Conservation (phyloP, 2,797 vertebrate genomes). For the Brotogeris chrysoptera region DNA sequence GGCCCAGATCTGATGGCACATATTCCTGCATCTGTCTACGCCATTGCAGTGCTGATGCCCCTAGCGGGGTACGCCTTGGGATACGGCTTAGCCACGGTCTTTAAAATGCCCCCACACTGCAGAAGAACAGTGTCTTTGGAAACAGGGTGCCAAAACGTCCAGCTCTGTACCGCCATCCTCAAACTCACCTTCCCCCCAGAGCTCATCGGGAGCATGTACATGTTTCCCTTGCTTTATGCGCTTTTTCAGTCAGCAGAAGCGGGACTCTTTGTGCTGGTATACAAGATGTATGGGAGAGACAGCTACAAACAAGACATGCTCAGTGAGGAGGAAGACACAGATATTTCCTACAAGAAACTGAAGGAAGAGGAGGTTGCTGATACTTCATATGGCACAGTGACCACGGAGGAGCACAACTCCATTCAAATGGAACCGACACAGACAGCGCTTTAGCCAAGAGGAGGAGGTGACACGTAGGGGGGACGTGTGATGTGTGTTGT, state of each 20-base stretch:
- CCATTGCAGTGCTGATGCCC: conserved; percentile 93
- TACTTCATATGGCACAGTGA: conserved; percentile 88
- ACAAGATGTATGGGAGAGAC: conserved; percentile 87
- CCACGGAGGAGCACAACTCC: conserved; percentile 77
- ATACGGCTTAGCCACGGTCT: conserved; percentile 88
- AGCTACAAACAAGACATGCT: conserved; percentile 83
- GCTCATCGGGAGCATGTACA: conserved; percentile 93
- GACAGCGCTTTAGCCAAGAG: conserved; percentile 48
- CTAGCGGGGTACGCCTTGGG: conserved; percentile 89
- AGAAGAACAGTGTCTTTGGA: conserved; percentile 91
- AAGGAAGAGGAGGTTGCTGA: conserved; percentile 88
- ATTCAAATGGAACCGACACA: conserved; percentile 80
- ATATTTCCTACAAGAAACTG: conserved; percentile 90
- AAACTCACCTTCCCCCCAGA: conserved; percentile 94
- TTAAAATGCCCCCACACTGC: conserved; percentile 88
- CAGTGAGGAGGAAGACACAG: conserved; percentile 82
- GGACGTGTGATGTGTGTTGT: background rate
- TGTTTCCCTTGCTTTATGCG: conserved; percentile 96
- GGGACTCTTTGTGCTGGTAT: conserved; percentile 88
- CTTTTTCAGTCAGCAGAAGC: conserved; percentile 96
- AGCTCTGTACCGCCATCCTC: conserved; percentile 96
- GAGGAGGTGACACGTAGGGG: background rate
- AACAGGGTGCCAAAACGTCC: conserved; percentile 96
- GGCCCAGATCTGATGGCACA: conserved; percentile 91
- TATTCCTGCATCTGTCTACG: conserved; percentile 89